Evolutionary conservation across 2,113 vertebrate genomes (phyloP).

Genomic region (Odocoileus virginianus): DNA sequence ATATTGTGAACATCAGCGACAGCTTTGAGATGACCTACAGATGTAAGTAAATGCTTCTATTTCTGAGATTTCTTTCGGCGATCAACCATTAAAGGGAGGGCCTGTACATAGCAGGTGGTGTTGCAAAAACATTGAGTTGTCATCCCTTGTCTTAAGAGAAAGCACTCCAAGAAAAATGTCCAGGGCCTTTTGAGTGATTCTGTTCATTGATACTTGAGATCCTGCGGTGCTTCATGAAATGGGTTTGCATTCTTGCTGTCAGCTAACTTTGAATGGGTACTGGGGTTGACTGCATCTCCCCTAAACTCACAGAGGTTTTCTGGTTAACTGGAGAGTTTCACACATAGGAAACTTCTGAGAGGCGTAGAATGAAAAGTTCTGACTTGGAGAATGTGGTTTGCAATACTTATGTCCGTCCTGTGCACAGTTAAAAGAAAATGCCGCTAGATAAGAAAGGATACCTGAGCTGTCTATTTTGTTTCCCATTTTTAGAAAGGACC

Average conservation of each 20-base stretch:
- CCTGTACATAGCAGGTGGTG: background rate
- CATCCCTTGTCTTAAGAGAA: slow-evolving; percentile 35
- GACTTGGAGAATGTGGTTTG: background rate
- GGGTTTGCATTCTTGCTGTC: slow-evolving; percentile 31
- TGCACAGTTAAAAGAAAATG: background rate
- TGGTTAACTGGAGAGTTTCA: background rate
- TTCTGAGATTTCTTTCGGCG: slow-evolving; percentile 35
- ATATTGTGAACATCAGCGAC: slow-evolving; percentile 98
- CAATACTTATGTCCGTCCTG: background rate
- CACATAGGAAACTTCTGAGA: background rate
- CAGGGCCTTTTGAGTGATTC: slow-evolving; percentile 52
- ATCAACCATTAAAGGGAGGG: background rate
- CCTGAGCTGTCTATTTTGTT: background rate
- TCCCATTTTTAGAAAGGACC: background rate
- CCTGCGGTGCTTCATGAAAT: background rate
- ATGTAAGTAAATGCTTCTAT: slow-evolving; percentile 88
- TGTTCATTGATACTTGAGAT: background rate
- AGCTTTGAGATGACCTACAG: slow-evolving; percentile 99
- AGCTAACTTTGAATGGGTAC: background rate
- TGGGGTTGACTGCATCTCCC: background rate
- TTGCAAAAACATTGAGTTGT: background rate
- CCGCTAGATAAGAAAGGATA: background rate
- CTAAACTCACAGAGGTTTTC: background rate
- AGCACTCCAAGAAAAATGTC: background rate
- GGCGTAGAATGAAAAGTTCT: background rate